phyloP scores from a whole-genome alignment of 2,888 invertebrate species.

The Galerucella pusilla region DNA sequence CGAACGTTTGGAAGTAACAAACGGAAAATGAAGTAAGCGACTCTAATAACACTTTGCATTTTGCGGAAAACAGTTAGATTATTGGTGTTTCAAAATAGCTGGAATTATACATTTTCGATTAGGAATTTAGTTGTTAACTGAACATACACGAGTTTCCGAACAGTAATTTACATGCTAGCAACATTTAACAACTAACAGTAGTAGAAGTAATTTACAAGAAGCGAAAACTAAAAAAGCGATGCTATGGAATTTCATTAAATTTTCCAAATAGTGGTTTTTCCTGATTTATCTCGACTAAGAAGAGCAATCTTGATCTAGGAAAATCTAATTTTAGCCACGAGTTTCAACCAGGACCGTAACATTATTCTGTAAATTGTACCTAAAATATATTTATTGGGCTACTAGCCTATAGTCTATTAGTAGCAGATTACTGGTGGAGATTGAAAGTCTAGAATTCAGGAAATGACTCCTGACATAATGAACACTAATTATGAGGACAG shows the following conservation, averaged over 20 bases:
- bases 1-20: background rate
- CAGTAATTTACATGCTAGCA: slow-evolving; percentile 10
- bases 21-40: background rate
- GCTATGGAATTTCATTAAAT: slow-evolving; percentile 28
- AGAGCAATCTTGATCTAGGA: slow-evolving; percentile 36
- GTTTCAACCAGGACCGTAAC: slow-evolving; percentile 31
- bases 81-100: background rate
- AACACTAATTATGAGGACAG: no score
- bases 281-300: slow-evolving; percentile 35
- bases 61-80: background rate
- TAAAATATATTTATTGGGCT: no score
- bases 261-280: slow-evolving; percentile 25
- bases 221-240: background rate
- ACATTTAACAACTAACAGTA: slow-evolving; percentile 21
- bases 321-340: slow-evolving; percentile 39
- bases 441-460: no score
- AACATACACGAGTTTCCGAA: background rate
- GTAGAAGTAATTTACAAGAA: slow-evolving; percentile 22
- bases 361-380: no score
- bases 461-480: no score
- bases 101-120: background rate
- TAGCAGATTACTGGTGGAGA: no score
- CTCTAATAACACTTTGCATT: background rate
- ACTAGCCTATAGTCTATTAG: no score
- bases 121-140: no score